Evolutionary conservation across 2,113 vertebrate species (phyloP).

Genomic region (Tragulus kanchil): DNA sequence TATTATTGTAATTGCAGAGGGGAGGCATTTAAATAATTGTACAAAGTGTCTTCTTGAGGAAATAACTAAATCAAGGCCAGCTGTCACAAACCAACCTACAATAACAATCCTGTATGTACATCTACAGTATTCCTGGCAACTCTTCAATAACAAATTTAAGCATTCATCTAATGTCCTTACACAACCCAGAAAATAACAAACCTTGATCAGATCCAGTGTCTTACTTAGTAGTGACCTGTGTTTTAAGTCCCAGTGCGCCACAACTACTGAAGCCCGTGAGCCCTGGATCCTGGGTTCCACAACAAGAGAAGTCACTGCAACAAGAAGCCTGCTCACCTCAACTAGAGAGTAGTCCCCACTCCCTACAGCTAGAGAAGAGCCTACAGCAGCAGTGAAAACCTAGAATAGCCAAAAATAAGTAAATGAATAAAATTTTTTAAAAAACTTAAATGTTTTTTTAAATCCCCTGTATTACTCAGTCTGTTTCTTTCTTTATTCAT

Average conservation of each 20-base stretch:
- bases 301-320: no score
- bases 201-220: constrained; percentile 48
- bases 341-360: no score
- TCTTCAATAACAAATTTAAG: constrained; percentile 74
- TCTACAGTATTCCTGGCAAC: constrained; percentile 64
- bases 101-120: constrained; percentile 71
- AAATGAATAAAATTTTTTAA: no score
- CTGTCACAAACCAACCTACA: constrained; percentile 76
- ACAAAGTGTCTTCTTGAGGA: constrained; percentile 81
- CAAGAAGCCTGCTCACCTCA: no score
- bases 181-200: constrained; percentile 73
- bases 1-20: constrained; percentile 81
- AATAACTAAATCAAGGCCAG: constrained; percentile 80
- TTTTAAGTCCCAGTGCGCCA: constrained; percentile 6
- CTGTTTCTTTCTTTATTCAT: neutral
- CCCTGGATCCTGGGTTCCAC: no score
- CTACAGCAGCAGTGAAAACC: no score
- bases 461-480: neutral
- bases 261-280: no score
- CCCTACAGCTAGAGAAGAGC: no score
- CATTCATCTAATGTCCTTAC: constrained; percentile 67
- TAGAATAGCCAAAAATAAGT: no score
- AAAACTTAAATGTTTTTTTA: neutral
- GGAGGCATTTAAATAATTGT: constrained; percentile 81
- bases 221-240: constrained; percentile 52